Conservation (phyloP, 2,113 vertebrate genomes). For the Myodes glareolus region DNA sequence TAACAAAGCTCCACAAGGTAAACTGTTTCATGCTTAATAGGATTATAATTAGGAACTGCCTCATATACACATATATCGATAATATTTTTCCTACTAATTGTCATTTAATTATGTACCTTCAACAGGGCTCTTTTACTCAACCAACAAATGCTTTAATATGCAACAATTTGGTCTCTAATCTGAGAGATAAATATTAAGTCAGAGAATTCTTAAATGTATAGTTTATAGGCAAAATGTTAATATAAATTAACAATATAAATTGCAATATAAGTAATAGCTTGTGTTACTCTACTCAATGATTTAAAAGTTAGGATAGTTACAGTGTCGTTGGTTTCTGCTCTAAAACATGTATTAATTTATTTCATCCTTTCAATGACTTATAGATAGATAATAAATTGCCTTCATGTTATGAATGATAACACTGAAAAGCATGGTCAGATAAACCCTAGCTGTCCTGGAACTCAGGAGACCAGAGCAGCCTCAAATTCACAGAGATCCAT, state of each 20-base stretch:
- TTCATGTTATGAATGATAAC: neutral
- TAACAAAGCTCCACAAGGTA: neutral
- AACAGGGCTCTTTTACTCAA: neutral
- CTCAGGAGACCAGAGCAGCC: neutral
- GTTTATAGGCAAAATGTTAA: neutral
- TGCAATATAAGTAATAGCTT: neutral
- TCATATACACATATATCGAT: neutral
- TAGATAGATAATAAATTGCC: neutral
- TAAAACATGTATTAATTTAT: constrained; percentile 1
- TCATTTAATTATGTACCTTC: constrained; percentile 16
- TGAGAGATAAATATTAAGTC: neutral
- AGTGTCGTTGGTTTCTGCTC: neutral
- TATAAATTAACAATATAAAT: neutral
- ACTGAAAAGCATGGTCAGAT: neutral
- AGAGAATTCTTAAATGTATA: neutral
- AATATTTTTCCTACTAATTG: neutral
- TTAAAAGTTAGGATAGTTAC: neutral
- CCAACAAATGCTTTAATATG: neutral
- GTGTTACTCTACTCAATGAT: neutral
- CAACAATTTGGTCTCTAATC: neutral
- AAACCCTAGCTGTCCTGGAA: neutral
- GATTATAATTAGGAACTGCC: neutral
- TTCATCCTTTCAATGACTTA: neutral
- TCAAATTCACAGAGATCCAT: neutral
- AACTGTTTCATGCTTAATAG: neutral